Percentiles rank a stretch among this genome's conserved stretches.
Evolutionary conservation across 2,113 vertebrate genomes (phyloP).

Genomic region (Microcebus jonahi): DNA sequence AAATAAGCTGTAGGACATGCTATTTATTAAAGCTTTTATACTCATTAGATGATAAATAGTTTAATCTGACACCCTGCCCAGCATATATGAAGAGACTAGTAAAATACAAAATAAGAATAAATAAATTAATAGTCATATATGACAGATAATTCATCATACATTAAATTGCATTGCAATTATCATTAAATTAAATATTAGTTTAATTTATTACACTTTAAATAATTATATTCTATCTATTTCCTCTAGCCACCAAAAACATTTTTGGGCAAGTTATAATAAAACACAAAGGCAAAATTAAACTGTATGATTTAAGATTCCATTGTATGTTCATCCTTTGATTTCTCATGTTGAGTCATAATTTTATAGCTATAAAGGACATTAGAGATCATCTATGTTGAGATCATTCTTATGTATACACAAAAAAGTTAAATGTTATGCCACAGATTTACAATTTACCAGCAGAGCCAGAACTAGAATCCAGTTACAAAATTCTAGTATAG

Average conservation of each 20-base stretch:
- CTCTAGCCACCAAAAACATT: not conserved
- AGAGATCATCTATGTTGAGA: not conserved
- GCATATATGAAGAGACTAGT: not conserved
- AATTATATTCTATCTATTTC: not conserved
- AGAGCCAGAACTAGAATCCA: not conserved
- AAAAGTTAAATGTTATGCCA: not conserved
- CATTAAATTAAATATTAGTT: slow-evolving; percentile 25
- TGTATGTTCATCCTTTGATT: not conserved
- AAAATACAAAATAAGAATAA: slow-evolving; percentile 11
- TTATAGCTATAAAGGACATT: not conserved
- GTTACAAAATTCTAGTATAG: not conserved
- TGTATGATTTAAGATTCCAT: not conserved
- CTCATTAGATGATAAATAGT: slow-evolving; percentile 8
- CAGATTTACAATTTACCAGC: not conserved
- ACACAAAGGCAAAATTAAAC: not conserved
- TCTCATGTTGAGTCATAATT: not conserved
- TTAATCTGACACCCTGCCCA: not conserved
- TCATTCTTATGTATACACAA: not conserved
- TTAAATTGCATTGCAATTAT: not conserved
- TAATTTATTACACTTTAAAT: not conserved
- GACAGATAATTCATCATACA: not conserved
- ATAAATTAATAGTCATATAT: not conserved
- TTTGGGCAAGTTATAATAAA: not conserved
- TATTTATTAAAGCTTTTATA: slow-evolving; percentile 43
- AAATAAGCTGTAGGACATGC: slow-evolving; percentile 12